Conservation (phyloP, 2,888 invertebrate species). For the Pseudeuparius sepicola region DNA sequence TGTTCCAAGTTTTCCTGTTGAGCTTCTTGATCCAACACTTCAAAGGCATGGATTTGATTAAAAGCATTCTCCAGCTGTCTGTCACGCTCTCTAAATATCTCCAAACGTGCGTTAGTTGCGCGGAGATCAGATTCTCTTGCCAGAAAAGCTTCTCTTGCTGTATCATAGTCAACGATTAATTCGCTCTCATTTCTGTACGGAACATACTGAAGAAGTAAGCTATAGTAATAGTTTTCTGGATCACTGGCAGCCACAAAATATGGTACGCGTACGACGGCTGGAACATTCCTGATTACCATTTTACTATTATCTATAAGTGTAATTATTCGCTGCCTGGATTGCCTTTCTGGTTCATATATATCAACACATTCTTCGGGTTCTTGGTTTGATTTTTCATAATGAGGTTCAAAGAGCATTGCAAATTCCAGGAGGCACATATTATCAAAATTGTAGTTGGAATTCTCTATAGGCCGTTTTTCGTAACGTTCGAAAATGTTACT, state of each 20-base stretch:
- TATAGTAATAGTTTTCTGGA: conserved; percentile 9
- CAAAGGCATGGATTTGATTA: conserved; percentile 9
- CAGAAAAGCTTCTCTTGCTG: conserved; percentile 6
- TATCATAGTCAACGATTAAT: conserved; percentile 5
- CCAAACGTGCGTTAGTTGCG: neutral
- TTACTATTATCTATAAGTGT: conserved; percentile 9
- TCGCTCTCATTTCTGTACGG: conserved; percentile 7
- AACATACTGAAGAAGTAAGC: conserved; percentile 8
- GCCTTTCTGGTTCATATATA: neutral
- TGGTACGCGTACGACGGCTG: conserved; percentile 10
- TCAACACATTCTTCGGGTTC: neutral
- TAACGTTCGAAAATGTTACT: neutral
- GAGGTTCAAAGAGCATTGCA: conserved; percentile 1
- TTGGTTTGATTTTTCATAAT: neutral
- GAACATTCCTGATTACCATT: conserved; percentile 6
- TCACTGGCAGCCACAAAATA: conserved; percentile 8
- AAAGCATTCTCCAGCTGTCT: conserved; percentile 11
- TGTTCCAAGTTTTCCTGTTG: conserved; percentile 2
- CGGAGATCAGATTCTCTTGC: conserved; percentile 3
- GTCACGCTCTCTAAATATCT: conserved; percentile 8
- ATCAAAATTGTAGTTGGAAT: neutral
- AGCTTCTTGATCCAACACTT: conserved; percentile 7
- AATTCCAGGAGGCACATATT: neutral
- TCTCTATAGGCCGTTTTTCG: neutral
- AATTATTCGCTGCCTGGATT: conserved; percentile 1